Conservation (phyloP, 2,113 vertebrate species). For the Propithecus coquereli region DNA sequence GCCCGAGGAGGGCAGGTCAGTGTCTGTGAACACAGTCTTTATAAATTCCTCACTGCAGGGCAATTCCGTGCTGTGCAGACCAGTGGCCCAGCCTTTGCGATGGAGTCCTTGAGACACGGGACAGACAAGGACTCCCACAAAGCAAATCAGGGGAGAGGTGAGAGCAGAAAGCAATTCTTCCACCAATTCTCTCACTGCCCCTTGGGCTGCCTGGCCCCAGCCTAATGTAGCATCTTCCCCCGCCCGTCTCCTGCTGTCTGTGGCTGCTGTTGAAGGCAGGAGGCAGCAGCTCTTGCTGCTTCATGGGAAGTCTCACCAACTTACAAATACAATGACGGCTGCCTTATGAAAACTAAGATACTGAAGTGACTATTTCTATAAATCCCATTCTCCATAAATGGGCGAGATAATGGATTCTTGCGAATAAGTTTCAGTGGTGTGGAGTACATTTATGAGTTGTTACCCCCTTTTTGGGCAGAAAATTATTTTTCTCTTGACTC, state of each 20-base stretch:
- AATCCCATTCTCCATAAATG: not conserved
- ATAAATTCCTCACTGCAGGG: not conserved
- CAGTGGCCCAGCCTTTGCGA: no score
- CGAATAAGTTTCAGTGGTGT: not conserved
- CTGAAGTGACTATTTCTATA: not conserved
- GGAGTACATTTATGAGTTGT: not conserved
- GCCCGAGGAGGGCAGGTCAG: not conserved
- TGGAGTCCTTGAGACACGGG: not conserved
- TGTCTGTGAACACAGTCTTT: not conserved
- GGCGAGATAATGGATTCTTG: not conserved
- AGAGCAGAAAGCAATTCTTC: not conserved
- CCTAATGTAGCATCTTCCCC: not conserved
- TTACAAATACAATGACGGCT: not conserved
- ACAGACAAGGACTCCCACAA: not conserved
- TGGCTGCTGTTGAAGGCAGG: not conserved
- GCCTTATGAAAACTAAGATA: not conserved
- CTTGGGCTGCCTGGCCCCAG: not conserved
- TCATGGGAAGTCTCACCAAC: not conserved
- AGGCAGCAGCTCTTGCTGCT: not conserved
- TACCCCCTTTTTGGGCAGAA: not conserved
- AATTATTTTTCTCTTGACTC: constrained; percentile 32
- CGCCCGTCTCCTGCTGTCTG: not conserved
- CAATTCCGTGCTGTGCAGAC: not conserved
- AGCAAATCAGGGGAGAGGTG: not conserved
- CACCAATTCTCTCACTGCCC: not conserved